Percentiles rank a stretch among this genome's conserved stretches.
Evolutionary conservation across 1,140 invertebrate genomes (phyloP).

Genomic region (Gryllus bimaculatus): DNA sequence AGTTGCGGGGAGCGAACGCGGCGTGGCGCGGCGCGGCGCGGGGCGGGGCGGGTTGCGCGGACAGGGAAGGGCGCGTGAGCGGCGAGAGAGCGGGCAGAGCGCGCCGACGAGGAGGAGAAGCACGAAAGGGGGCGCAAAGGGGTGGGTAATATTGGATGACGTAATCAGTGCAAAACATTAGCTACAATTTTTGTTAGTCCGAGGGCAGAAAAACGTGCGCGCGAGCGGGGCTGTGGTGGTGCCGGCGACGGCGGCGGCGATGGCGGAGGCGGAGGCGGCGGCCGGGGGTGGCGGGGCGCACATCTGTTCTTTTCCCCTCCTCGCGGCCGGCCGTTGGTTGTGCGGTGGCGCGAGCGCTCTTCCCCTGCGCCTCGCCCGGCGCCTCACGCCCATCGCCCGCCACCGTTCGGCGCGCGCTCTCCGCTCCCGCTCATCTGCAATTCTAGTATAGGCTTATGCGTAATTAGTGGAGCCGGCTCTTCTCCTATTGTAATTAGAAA

Average conservation of each 20-base stretch:
- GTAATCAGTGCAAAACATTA: constrained; percentile 15
- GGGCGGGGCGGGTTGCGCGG: not conserved
- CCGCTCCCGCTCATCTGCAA: no score
- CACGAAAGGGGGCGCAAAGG: not conserved
- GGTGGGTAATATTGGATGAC: not conserved
- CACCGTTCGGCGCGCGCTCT: constrained; percentile 16
- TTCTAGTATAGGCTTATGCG: constrained; percentile 17
- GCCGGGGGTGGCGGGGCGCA: not conserved
- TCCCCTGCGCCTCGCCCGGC: no score
- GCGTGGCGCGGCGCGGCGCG: no score
- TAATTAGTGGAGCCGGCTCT: constrained; percentile 12
- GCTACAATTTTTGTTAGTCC: constrained; percentile 12
- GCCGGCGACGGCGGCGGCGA: no score
- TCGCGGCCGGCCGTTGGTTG: no score
- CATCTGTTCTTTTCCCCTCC: not conserved
- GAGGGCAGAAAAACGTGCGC: not conserved
- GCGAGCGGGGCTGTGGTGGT: no score
- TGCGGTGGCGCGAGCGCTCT: no score
- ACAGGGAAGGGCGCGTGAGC: no score
- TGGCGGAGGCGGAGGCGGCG: no score
- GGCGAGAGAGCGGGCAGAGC: not conserved
- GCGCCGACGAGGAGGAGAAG: not conserved
- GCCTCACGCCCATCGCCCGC: not conserved
- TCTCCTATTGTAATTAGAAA: constrained; percentile 46
- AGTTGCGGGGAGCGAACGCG: not conserved